Percentiles rank a stretch among this genome's conserved stretches.
phyloP scores from a whole-genome alignment of 2,888 invertebrate genomes.

The Eupithecia insigniata region DNA sequence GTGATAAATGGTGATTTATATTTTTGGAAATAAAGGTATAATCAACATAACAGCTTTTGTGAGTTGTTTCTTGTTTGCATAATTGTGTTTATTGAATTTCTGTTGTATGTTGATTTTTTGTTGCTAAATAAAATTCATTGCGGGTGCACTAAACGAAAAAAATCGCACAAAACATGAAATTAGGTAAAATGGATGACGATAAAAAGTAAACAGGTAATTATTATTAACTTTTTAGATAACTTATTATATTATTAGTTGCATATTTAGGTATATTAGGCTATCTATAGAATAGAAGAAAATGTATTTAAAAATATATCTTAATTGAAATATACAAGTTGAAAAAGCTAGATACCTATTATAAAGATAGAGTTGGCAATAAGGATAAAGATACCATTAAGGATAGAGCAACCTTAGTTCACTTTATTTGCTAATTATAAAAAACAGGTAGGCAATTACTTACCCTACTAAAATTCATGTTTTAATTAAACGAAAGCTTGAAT shows the following conservation, averaged over 20 bases:
- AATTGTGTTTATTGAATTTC: background rate
- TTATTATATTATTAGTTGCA: background rate
- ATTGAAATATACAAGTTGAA: no score
- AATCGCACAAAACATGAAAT: background rate
- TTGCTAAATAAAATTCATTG: background rate
- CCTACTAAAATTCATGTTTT: background rate
- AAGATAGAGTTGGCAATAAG: background rate
- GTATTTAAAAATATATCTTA: no score
- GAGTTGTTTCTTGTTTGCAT: background rate
- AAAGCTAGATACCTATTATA: background rate
- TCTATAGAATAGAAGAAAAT: no score
- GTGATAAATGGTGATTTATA: slow-evolving; percentile 43
- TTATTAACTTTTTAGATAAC: no score
- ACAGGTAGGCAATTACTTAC: background rate
- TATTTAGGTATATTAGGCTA: no score
- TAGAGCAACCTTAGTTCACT: background rate
- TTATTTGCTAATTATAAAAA: background rate
- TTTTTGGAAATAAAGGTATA: slow-evolving; percentile 26
- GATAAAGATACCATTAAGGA: background rate
- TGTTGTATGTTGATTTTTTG: background rate
- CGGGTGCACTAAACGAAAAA: background rate
- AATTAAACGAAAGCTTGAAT: slow-evolving; percentile 3
- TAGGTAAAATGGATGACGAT: background rate
- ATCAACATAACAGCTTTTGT: slow-evolving; percentile 20
- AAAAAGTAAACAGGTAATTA: background rate